Evolutionary conservation across 2,797 vertebrate species (phyloP).

Genomic region (Merluccius polli): DNA sequence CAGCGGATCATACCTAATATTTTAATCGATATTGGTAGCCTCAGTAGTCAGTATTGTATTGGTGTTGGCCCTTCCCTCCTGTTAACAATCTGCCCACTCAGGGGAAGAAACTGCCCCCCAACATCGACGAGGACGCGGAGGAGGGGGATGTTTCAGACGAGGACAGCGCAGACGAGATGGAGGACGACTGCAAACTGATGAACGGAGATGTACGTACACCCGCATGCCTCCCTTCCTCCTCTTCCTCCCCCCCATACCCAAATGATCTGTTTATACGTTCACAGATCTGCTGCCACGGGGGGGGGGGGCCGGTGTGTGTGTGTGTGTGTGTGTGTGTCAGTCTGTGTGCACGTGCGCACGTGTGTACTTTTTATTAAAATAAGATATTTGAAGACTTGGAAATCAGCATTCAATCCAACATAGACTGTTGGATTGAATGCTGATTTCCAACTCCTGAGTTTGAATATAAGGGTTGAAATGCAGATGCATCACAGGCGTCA

Average conservation of each 20-base stretch:
- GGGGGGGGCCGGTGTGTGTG: not conserved
- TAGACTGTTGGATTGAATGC: too few relatives aligned
- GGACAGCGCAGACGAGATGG: constrained; percentile 97
- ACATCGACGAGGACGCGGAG: constrained; percentile 89
- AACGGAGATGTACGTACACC: constrained; percentile 88
- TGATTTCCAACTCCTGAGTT: too few relatives aligned
- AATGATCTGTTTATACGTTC: not conserved
- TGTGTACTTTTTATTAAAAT: too few relatives aligned
- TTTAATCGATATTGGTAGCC: too few relatives aligned
- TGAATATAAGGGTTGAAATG: too few relatives aligned
- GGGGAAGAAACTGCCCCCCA: constrained; percentile 95
- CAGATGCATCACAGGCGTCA: too few relatives aligned
- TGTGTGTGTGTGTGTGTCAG: not conserved
- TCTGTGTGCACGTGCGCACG: not conserved
- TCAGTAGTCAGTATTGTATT: too few relatives aligned
- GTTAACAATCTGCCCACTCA: constrained; percentile 44
- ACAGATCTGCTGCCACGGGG: not conserved
- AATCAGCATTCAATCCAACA: too few relatives aligned
- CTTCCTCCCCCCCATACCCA: not conserved
- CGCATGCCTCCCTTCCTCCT: not conserved
- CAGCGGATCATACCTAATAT: too few relatives aligned
- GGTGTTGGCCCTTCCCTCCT: not conserved
- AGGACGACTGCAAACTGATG: constrained; percentile 95
- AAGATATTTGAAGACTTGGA: too few relatives aligned
- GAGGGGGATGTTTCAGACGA: constrained; percentile 97